phyloP scores from a whole-genome alignment of 37 sponge, comb jelly and placozoan genomes.

The Hexactinellida sp. region DNA sequence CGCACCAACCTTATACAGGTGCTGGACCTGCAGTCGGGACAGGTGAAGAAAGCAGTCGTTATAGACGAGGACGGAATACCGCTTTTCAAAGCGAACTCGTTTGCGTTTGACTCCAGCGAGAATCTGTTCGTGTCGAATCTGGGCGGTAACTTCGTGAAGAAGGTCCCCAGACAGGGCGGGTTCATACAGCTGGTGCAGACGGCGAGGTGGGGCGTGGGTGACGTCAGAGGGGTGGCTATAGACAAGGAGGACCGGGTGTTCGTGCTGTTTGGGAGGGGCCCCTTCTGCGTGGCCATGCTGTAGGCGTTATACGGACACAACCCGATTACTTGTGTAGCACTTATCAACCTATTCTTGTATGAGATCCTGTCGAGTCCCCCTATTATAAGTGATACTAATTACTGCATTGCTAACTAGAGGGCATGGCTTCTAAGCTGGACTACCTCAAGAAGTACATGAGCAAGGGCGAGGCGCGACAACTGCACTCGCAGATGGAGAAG shows the following conservation, averaged over 20 bases:
- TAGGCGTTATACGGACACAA: too few species aligned
- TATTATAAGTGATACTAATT: too few species aligned
- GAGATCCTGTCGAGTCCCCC: too few species aligned
- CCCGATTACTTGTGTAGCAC: too few species aligned
- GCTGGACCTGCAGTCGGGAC: background rate
- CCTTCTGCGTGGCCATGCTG: background rate
- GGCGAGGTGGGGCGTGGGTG: background rate
- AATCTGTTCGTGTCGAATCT: background rate
- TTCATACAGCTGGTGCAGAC: background rate
- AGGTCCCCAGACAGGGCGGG: background rate
- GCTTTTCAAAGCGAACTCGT: background rate
- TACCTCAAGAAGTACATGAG: background rate
- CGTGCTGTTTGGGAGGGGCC: background rate
- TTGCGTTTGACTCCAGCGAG: background rate
- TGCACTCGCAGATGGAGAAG: background rate
- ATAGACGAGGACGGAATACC: background rate
- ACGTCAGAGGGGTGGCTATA: background rate
- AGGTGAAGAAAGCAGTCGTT: background rate
- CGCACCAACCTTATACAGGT: background rate
- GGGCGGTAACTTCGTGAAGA: background rate
- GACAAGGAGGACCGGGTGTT: slow-evolving; percentile 2
- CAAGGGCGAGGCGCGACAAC: background rate
- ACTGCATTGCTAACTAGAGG: too few species aligned
- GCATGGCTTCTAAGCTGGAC: background rate
- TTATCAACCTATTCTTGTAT: too few species aligned